Evolutionary conservation across 2,888 invertebrate species (phyloP).

Genomic region (Onthophagus sagittarius): DNA sequence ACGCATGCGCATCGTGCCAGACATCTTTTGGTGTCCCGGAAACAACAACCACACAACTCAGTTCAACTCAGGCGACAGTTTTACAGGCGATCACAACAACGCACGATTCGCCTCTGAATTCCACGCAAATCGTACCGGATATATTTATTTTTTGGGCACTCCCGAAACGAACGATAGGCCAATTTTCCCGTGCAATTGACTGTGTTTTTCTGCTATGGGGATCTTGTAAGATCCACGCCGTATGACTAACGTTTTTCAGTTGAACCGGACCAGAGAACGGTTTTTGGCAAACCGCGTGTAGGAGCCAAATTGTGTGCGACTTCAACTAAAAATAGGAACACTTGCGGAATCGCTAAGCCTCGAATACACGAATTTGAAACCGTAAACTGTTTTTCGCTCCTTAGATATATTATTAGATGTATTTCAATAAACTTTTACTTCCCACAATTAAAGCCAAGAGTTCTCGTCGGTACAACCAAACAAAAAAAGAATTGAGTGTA

Average conservation of each 20-base stretch:
- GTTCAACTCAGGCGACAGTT: background rate
- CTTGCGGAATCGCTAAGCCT: slow-evolving; percentile 40
- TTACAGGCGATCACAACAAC: background rate
- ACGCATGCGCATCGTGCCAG: slow-evolving; percentile 57
- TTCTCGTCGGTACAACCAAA: no score
- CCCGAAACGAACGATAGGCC: background rate
- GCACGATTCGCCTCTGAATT: background rate
- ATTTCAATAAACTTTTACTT: no score
- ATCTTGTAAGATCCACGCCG: slow-evolving; percentile 18
- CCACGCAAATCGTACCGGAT: background rate
- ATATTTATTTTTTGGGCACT: background rate
- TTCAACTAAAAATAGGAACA: slow-evolving; percentile 15
- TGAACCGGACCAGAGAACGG: slow-evolving; percentile 21
- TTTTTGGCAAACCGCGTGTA: slow-evolving; percentile 4
- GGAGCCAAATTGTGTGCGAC: background rate
- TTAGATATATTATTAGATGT: background rate
- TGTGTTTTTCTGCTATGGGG: background rate
- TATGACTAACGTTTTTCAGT: slow-evolving; percentile 43
- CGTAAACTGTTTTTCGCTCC: background rate
- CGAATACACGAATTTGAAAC: slow-evolving; percentile 23
- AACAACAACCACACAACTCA: slow-evolving; percentile 7
- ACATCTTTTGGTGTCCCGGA: slow-evolving; percentile 19
- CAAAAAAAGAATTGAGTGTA: background rate
- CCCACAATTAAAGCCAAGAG: no score
- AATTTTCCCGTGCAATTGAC: background rate